Conservation (phyloP, 1,140 invertebrate genomes). For the Anthonomus grandis region DNA sequence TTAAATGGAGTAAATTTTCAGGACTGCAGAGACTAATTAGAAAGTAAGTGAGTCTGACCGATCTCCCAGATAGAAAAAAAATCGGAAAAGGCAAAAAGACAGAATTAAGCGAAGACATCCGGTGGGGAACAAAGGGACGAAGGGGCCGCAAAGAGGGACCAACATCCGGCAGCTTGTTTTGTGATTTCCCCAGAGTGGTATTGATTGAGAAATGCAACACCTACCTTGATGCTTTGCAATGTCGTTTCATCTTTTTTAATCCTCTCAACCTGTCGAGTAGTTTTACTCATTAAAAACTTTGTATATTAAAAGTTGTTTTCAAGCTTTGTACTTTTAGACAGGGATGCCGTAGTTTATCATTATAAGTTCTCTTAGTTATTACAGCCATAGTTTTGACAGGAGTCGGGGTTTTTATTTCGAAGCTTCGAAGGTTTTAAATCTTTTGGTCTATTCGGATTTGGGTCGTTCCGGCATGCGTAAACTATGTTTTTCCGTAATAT, state of each 20-base stretch:
- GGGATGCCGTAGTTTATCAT: too few species aligned
- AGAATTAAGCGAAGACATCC: constrained; percentile 18
- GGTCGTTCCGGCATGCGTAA: too few species aligned
- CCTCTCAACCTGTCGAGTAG: constrained; percentile 13
- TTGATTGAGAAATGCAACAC: constrained; percentile 43
- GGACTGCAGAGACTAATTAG: constrained; percentile 23
- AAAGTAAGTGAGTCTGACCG: constrained; percentile 24
- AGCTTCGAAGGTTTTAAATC: too few species aligned
- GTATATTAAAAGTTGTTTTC: constrained; percentile 28
- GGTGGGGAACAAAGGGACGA: not conserved
- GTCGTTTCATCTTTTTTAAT: constrained; percentile 23
- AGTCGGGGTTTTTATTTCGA: too few species aligned
- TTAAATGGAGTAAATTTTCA: constrained; percentile 25
- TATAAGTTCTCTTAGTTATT: too few species aligned
- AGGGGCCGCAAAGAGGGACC: constrained; percentile 1
- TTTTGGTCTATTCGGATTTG: too few species aligned
- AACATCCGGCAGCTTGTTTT: constrained; percentile 35
- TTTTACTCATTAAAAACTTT: constrained; percentile 34
- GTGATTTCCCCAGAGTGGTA: constrained; percentile 45
- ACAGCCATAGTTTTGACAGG: too few species aligned
- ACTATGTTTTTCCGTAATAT: too few species aligned
- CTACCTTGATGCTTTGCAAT: constrained; percentile 36
- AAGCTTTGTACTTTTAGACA: too few species aligned
- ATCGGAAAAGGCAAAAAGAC: constrained; percentile 7
- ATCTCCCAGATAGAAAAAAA: constrained; percentile 14